These are phyloP conservation scores for Aurelia sp. DNA, from an alignment of 30 jellyfish, hydroid and myxozoan species.

Conservation along the genomic window DNA sequence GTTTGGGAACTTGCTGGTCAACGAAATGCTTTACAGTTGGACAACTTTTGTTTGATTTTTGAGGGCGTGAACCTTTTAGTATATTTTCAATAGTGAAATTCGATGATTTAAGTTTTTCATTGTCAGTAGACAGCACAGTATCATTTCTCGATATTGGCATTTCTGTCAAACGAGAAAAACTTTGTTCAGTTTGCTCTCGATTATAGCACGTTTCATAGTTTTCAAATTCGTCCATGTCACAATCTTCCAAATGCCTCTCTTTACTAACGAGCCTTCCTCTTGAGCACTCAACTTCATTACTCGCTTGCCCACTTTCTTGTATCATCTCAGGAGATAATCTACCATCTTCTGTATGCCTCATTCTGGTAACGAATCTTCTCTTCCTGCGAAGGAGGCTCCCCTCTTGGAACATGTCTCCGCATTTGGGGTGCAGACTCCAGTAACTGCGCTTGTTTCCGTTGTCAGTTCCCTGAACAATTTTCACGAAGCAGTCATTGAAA, in stretches of 20 bases:
- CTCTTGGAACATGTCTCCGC: constrained; percentile 94
- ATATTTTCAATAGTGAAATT: constrained; percentile 50
- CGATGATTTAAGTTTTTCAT: not conserved
- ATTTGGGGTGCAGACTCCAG: constrained; percentile 94
- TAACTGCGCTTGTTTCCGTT: constrained; percentile 90
- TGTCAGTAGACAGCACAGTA: not conserved
- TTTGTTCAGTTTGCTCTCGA: too few species aligned
- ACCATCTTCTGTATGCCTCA: not conserved
- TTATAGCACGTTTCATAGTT: too few species aligned
- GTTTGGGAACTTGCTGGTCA: too few species aligned
- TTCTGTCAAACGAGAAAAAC: not conserved
- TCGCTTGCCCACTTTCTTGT: too few species aligned
- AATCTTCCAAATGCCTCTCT: too few species aligned
- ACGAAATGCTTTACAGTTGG: too few species aligned
- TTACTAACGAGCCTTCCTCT: too few species aligned
- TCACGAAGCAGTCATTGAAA: constrained; percentile 96
- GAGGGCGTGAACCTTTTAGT: constrained; percentile 5
- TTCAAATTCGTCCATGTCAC: too few species aligned
- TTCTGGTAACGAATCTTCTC: constrained; percentile 65
- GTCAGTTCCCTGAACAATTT: constrained; percentile 81
- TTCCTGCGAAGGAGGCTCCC: constrained; percentile 95
- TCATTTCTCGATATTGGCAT: not conserved
- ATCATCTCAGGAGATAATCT: too few species aligned
- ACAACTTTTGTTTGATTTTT: not conserved
- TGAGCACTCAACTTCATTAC: not conserved